Percentiles rank a stretch among this genome's conserved stretches.
Conservation (phyloP, 2,797 vertebrate species). For the Aplochiton taeniatus region DNA sequence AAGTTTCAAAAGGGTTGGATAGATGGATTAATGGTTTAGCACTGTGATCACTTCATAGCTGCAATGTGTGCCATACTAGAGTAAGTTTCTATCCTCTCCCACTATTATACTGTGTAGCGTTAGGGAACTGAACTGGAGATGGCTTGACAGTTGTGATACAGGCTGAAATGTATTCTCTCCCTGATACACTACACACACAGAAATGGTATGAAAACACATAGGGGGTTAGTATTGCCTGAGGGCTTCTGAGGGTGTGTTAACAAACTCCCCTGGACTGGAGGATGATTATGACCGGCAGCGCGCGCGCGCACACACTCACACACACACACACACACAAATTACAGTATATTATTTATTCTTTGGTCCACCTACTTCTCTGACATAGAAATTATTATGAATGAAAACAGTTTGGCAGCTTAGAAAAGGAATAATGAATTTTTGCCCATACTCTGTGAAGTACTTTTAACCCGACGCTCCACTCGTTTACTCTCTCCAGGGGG, state of each 20-base stretch:
- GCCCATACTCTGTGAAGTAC: background rate
- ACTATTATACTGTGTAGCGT: background rate
- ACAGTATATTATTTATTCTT: background rate
- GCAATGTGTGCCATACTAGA: no score
- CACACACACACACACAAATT: background rate
- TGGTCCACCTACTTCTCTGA: background rate
- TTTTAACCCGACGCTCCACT: background rate
- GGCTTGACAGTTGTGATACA: background rate
- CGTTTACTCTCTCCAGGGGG: constrained; percentile 76
- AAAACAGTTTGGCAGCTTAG: no score
- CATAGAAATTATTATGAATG: background rate
- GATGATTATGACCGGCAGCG: background rate
- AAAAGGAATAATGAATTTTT: background rate
- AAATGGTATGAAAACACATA: background rate
- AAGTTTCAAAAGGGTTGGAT: constrained; percentile 35
- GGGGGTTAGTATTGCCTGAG: background rate
- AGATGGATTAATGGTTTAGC: constrained; percentile 29
- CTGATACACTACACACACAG: background rate
- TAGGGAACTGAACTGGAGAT: no score
- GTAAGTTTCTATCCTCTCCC: background rate
- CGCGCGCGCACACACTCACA: no score
- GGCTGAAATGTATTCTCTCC: background rate
- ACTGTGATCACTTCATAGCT: no score
- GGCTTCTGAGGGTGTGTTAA: background rate
- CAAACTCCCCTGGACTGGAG: background rate